phyloP scores from a whole-genome alignment of 2,797 vertebrate genomes.

The Serranus cabrilla region DNA sequence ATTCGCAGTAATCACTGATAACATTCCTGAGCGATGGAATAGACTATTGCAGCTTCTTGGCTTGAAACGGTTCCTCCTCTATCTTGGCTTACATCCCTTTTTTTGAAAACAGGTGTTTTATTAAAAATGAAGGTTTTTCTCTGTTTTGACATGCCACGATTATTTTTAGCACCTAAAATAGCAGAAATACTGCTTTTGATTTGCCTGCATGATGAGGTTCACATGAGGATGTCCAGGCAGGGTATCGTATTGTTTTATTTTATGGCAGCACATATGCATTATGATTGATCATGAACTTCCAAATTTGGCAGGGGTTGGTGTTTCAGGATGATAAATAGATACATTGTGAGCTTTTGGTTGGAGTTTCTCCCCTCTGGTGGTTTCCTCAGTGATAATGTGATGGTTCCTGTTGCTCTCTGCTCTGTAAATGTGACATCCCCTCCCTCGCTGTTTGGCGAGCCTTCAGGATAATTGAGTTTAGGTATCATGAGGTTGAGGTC shows the following conservation, averaged over 20 bases:
- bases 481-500: conserved; percentile 67
- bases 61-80: conserved; percentile 2
- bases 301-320: not conserved
- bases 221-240: not conserved
- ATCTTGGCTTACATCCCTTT: not conserved
- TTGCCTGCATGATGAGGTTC: not conserved
- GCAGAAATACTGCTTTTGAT: not conserved
- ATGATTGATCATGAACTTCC: not conserved
- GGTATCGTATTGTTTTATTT: not conserved
- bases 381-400: conserved; percentile 25
- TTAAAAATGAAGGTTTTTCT: not conserved
- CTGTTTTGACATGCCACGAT: not conserved
- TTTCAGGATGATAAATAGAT: not conserved
- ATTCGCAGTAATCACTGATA: conserved; percentile 47
- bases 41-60: not conserved
- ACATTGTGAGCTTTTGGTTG: not conserved
- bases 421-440: conserved; percentile 28
- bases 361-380: not conserved
- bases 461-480: conserved; percentile 71
- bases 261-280: not conserved
- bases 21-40: conserved; percentile 58
- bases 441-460: conserved; percentile 37
- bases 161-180: not conserved
- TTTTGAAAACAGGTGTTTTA: conserved; percentile 7
- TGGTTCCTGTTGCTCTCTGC: conserved; percentile 28